Evolutionary conservation across 2,797 vertebrate species (phyloP).

Genomic region (Microhierax caerulescens): DNA sequence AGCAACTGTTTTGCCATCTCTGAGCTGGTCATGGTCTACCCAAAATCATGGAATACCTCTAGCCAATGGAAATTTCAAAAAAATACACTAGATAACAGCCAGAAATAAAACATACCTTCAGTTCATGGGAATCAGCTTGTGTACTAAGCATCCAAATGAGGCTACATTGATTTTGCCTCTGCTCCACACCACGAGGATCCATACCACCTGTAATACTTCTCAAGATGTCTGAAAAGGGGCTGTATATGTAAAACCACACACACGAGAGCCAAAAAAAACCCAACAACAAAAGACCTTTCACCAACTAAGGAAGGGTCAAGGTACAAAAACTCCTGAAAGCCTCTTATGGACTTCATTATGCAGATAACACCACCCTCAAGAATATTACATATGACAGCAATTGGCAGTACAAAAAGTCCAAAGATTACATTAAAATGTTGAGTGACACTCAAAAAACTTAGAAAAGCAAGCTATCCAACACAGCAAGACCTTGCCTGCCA

Average conservation of each 20-base stretch:
- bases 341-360: neutral
- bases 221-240: neutral
- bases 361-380: neutral
- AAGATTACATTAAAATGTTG: neutral
- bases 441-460: neutral
- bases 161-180: neutral
- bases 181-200: neutral
- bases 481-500: neutral
- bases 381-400: neutral
- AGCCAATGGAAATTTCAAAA: neutral
- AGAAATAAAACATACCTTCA: neutral
- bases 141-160: neutral
- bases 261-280: accelerated
- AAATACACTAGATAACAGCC: neutral
- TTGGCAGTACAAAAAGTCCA: neutral
- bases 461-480: neutral
- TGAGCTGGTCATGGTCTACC: neutral
- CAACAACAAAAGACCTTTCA: neutral
- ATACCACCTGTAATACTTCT: neutral
- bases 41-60: neutral
- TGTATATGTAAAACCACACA: neutral
- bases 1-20: neutral
- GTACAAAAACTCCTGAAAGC: neutral
- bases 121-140: accelerated
- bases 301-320: neutral